Evolutionary conservation across 2,113 vertebrate species (phyloP), one percentile per base, ranked within the genome.

Genomic region (Thunnus thynnus): DNA sequence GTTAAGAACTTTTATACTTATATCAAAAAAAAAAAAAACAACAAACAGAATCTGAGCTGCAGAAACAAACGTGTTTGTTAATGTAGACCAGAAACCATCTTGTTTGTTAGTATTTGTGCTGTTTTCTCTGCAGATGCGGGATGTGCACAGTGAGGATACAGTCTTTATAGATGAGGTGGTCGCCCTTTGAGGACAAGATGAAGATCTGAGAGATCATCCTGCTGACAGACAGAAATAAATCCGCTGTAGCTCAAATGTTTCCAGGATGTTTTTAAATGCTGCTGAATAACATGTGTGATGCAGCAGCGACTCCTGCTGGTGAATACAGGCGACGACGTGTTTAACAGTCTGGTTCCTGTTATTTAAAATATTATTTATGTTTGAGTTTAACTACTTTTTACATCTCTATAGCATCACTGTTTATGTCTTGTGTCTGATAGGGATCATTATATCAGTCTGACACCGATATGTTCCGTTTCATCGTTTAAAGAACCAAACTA

Each of bases 151-250:
- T 2, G 50, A 89, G 95, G 97, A 98, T 98, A 97, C 97, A 96
- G 92, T 97, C 96, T 93, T 96, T 97, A 73, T 96, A 96, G 82
- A 97, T 95, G 75, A 98, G 96, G 54, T 96, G 95, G 86, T 97
- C 96, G 2, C 97, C 97, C 83, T 96, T 95, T 13, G 96, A 95
- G 22, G 97, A 97, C 85, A 98, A 87, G 83, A 98, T 96, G 93
- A 97, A 97, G 50, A 97, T 77, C 88, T 97, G 96, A 60, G 95
- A 96, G 79, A 97, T 95, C 97, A 97, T 97, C 82, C 78, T 86
- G 60, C 76, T 11, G 72, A 74, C 14, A 78, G 27, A 71, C 1
- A n/a, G 20, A 13, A 68, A 12, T 47, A 4, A 55, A 50, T 70
- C 13, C 13, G 7, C 3, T n/a, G 3, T 6, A 10, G 2, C 16